Percentiles rank a stretch among this genome's conserved stretches.
These are phyloP conservation scores for Hemistola chrysoprasaria DNA, from an alignment of 2,888 invertebrate genomes.

Conservation along the genomic window DNA sequence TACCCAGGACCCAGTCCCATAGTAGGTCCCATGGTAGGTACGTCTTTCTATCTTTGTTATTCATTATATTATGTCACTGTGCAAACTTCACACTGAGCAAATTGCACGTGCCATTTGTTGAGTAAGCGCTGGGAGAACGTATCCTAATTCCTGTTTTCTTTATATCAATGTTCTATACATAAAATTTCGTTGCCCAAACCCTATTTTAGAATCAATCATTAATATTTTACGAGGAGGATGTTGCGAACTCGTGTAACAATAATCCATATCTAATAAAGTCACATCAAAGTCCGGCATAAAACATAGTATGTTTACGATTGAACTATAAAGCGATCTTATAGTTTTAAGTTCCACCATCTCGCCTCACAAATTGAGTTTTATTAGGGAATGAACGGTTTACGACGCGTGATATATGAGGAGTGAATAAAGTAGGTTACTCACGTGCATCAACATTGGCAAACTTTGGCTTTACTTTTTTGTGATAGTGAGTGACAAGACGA, in stretches of 20 bases:
- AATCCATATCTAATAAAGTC: conserved; percentile 54
- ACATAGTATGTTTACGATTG: conserved; percentile 56
- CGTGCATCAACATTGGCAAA: conserved; percentile 9
- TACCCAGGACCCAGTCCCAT: too few species aligned
- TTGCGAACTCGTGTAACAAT: conserved; percentile 38
- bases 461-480: too few species aligned
- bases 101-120: too few species aligned
- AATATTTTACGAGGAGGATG: conserved; percentile 41
- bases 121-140: too few species aligned
- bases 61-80: too few species aligned
- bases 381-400: conserved; percentile 64
- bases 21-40: too few species aligned
- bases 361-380: conserved; percentile 71
- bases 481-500: too few species aligned
- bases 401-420: conserved; percentile 47
- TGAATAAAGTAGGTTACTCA: conserved; percentile 39
- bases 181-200: neutral
- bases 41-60: too few species aligned
- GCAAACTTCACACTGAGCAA: too few species aligned
- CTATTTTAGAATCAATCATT: conserved; percentile 43
- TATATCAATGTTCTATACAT: too few species aligned
- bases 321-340: conserved; percentile 60
- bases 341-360: conserved; percentile 64
- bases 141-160: too few species aligned
- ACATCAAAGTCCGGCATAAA: conserved; percentile 59